Conservation (phyloP, 2,113 vertebrate genomes). For the Montifringilla adamsi region DNA sequence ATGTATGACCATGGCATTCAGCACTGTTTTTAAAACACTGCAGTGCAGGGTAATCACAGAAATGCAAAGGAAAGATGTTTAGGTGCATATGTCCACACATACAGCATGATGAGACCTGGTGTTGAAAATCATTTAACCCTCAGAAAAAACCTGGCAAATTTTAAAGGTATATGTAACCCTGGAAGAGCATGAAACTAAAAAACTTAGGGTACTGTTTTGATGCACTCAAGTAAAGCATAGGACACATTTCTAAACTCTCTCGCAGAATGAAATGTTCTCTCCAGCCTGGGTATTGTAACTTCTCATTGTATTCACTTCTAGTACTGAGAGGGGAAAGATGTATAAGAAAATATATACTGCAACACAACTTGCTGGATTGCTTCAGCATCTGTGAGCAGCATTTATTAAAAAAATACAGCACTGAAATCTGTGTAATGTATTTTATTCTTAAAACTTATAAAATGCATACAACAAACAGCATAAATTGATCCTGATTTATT, state of each 20-base stretch:
- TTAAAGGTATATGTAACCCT: not conserved
- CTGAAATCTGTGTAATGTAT: conserved; percentile 25
- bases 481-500: conserved; percentile 22
- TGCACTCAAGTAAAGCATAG: not conserved
- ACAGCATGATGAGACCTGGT: not conserved
- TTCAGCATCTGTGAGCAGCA: conserved; percentile 20
- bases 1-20: not conserved
- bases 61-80: not conserved
- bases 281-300: not conserved
- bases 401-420: not conserved
- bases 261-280: not conserved
- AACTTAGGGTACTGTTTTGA: not conserved
- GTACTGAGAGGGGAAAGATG: not conserved
- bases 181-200: not conserved
- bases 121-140: not conserved
- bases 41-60: not conserved
- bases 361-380: not conserved
- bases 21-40: not conserved
- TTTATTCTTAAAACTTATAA: conserved; percentile 49
- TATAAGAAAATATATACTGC: not conserved
- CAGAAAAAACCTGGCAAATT: not conserved
- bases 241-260: not conserved
- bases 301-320: not conserved
- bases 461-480: not conserved
- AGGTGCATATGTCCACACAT: not conserved